Conservation (phyloP, 1,140 invertebrate genomes). For the Anastrepha obliqua region DNA sequence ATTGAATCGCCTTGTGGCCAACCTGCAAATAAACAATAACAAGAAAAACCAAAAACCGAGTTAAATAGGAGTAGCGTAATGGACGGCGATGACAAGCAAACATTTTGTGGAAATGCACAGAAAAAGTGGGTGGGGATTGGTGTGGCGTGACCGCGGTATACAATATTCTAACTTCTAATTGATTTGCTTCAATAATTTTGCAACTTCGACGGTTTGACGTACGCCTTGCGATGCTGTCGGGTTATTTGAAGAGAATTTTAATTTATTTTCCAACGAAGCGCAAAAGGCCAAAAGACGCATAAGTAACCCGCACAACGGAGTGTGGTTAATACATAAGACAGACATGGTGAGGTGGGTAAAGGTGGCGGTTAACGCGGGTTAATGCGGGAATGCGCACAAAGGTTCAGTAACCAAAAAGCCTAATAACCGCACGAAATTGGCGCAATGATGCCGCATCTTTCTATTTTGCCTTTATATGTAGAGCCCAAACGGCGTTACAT, state of each 20-base stretch:
- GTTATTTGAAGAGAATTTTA: constrained; percentile 5
- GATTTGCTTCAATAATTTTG: constrained; percentile 52
- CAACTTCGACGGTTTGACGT: neutral
- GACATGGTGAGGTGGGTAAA: neutral
- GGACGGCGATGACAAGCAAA: neutral
- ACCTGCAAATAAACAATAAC: constrained; percentile 61
- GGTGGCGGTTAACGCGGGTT: neutral
- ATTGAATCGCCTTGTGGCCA: constrained; percentile 68
- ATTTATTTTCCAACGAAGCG: constrained; percentile 38
- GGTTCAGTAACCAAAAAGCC: neutral
- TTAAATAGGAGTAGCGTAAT: neutral
- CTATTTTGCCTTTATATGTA: neutral
- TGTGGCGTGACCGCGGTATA: neutral
- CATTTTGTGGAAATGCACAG: neutral
- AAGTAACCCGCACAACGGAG: neutral
- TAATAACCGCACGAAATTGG: constrained; percentile 34
- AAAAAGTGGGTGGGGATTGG: neutral
- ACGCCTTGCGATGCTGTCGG: neutral
- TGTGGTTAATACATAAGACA: neutral
- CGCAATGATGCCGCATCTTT: constrained; percentile 11
- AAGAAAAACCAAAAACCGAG: neutral
- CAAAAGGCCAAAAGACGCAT: constrained; percentile 1
- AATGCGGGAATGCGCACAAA: neutral
- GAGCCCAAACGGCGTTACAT: neutral
- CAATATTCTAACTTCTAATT: constrained; percentile 54